Evolutionary conservation across 2,888 invertebrate genomes (phyloP), one percentile per base, ranked within the genome.

Genomic region (Esperia sulphurella): DNA sequence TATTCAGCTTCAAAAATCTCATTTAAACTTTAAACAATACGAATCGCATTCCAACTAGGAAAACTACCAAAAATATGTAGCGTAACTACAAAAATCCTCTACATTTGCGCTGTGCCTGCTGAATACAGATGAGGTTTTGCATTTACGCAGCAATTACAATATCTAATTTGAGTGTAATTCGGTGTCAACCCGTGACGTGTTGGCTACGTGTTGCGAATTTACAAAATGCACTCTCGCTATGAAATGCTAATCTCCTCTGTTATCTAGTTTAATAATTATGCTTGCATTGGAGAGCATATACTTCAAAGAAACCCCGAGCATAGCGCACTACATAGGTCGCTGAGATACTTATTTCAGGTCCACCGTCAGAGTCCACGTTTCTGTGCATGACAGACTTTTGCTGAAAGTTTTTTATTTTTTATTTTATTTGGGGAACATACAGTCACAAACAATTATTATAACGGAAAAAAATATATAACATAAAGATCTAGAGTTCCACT

Each of bases 121-220:
- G 71, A 69, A 73, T 76, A 71, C 68, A 65, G 61, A 79, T 71
- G 65, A 70, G 71, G 48, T 58, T 71, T 70, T 64, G 58, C 65
- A 65, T 72, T 75, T 71, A 66, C 68, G 58, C 63, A 56, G 64
- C 69, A 74, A 76, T 76, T 73, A 76, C 65, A 65, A 66, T 53
- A 71, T 68, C 71, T 72, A 70, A 75, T 68, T 66, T 59, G 58
- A 57, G 65, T 62, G 65, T 70, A 72, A 72, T 75, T 68, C 51
- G 58, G 62, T 61, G 64, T 63, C 63, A 62, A 50, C 47, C 51
- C 46, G 41, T 41, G 53, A 50, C 48, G 48, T 28, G 31, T 14
- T 28, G 4, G 43, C 43, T 43, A 44, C 53, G 55, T 53, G 51
- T 14, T 8, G 30, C 43, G 50, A 49, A 48, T 40, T 37, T 45